Base-by-base conservation (phyloP, 2,113 vertebrate species). In the Sorex araneus region DNA sequence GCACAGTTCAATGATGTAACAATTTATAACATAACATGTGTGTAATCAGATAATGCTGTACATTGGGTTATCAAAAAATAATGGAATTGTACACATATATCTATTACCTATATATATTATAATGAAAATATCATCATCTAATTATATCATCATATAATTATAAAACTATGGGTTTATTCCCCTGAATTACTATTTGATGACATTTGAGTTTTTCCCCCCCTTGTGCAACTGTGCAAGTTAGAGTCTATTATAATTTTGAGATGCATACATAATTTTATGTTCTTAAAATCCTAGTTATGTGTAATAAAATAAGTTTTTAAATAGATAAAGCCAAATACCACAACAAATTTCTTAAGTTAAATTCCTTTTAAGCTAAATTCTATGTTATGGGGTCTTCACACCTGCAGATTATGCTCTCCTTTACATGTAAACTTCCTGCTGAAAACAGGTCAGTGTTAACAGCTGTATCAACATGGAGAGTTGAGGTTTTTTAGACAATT, bases 361-460 rank as follows among this genome's bases (percentile, higher is more conserved):
- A 67, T 45, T 57, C 18, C 54, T 79, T 93, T 75, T 40, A 67
- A 81, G 82, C 36, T 74, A 40, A 45, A 81, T 60, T 86, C 43
- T 76, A 2, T 75, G 45, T 84, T 63, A 90, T 92, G 4, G 40
- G 57, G 83, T 15, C 25, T 50, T 90, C 57, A 81, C 92, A 92
- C 84, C 64, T 77, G 86, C 79, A 91, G 40, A 74, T 54, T 45
- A 64, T 43, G 63, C 16, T 60, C 3, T 92, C 40, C 77, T 87
- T 75, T 67, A 64, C 40, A 23, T 67, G 88, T 74, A 95, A 89
- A 94, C 91, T 96, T 96, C 93, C 94, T 93, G 91, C 77, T 8
- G 5, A 81, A 96, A 93, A 43, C 76, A 84, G 77, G 92, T 94
- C 91, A 93, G 80, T 71, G 69, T 82, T 91, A 97, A 94, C 86